Conservation (phyloP, 1,140 invertebrate species). For the Cardiocondyla obscurior region DNA sequence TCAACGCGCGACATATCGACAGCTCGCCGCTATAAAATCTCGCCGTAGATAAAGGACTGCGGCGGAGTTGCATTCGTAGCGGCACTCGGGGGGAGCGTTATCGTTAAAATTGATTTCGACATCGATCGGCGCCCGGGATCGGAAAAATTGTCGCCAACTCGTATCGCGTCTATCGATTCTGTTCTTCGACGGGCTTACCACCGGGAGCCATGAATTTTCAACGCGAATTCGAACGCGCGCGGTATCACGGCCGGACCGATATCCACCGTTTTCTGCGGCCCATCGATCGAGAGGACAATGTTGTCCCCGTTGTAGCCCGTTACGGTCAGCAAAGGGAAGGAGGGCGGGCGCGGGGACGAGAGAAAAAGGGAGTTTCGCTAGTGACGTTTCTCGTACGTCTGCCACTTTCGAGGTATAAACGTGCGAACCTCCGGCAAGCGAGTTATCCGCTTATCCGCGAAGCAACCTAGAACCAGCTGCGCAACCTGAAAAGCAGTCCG, state of each 20-base stretch:
- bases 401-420: constrained; percentile 22
- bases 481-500: constrained; percentile 41
- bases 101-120: constrained; percentile 55
- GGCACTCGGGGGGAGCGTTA: constrained; percentile 37
- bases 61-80: not conserved
- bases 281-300: constrained; percentile 53
- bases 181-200: constrained; percentile 41
- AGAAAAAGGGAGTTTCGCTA: not conserved
- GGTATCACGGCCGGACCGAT: constrained; percentile 34
- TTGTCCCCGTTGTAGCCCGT: constrained; percentile 7
- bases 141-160: constrained; percentile 64
- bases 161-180: constrained; percentile 60
- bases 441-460: constrained; percentile 47
- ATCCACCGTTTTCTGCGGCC: constrained; percentile 48
- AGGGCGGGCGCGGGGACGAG: too few species aligned
- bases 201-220: constrained; percentile 65
- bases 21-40: constrained; percentile 49
- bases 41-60: constrained; percentile 34
- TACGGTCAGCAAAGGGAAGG: constrained; percentile 40
- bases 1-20: constrained; percentile 32
- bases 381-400: not conserved
- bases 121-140: constrained; percentile 38
- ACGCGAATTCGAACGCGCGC: constrained; percentile 39
- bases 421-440: not conserved
- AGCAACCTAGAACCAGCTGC: constrained; percentile 9